These are phyloP conservation scores for Onchidella celtica DNA, from an alignment of 2,888 invertebrate genomes.

Conservation along the genomic window DNA sequence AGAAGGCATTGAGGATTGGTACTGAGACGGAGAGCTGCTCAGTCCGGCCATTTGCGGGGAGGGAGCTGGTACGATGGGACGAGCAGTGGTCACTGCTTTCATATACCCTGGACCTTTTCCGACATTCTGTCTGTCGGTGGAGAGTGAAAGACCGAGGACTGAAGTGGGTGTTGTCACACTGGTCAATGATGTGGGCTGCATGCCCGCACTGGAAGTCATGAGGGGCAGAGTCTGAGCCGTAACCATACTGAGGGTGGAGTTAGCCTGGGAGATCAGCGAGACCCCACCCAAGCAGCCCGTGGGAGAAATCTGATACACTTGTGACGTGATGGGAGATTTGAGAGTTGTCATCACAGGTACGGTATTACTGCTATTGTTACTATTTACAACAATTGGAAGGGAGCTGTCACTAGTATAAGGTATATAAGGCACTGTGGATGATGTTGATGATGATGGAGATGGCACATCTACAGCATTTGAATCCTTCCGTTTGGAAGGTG, in stretches of 20 bases:
- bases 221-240: conserved; percentile 40
- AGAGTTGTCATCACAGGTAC: conserved; percentile 41
- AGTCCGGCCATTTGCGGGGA: conserved; percentile 67
- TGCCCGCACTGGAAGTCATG: background rate
- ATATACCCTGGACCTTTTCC: background rate
- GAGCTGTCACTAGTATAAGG: conserved; percentile 12
- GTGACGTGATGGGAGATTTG: conserved; percentile 42
- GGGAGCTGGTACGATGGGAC: conserved; percentile 78
- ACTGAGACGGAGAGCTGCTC: conserved; percentile 64
- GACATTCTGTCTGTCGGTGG: conserved; percentile 16
- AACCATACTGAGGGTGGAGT: conserved; percentile 21
- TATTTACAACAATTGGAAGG: background rate
- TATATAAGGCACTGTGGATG: conserved; percentile 27
- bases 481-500: conserved; percentile 49
- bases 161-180: conserved; percentile 19
- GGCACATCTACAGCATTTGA: conserved; percentile 27
- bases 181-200: background rate
- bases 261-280: conserved; percentile 46
- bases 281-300: conserved; percentile 60
- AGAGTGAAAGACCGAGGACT: conserved; percentile 23
- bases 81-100: conserved; percentile 52
- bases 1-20: conserved; percentile 64
- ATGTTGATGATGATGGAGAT: background rate
- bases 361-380: background rate
- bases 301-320: conserved; percentile 58